Conservation (phyloP, 2,888 invertebrate genomes). For the Harpalus rubripes region DNA sequence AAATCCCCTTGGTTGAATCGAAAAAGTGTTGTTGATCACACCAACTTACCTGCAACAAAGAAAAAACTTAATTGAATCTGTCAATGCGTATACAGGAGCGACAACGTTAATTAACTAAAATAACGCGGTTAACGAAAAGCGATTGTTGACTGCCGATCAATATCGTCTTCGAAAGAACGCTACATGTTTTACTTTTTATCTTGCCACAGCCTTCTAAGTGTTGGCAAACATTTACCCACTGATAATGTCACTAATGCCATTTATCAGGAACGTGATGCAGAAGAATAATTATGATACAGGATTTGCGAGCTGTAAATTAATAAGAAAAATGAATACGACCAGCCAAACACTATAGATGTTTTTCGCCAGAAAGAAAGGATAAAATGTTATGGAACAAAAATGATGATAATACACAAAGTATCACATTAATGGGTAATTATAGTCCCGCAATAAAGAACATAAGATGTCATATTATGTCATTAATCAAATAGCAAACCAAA, state of each 20-base stretch:
- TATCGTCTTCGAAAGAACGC: slow-evolving; percentile 26
- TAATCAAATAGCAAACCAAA: no score
- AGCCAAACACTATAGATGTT: not conserved
- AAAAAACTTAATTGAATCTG: slow-evolving; percentile 66
- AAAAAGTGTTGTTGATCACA: slow-evolving; percentile 1
- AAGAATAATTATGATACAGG: slow-evolving; percentile 6
- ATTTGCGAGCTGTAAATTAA: not conserved
- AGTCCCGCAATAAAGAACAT: not conserved
- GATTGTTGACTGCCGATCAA: slow-evolving; percentile 44
- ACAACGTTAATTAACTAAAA: slow-evolving; percentile 65
- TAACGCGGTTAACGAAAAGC: slow-evolving; percentile 48
- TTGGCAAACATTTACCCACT: slow-evolving; percentile 1
- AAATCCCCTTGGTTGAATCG: not conserved
- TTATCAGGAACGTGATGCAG: not conserved
- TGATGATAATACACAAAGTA: not conserved
- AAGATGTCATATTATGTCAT: no score
- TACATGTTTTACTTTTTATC: slow-evolving; percentile 34
- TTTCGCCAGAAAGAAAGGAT: not conserved
- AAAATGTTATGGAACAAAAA: not conserved
- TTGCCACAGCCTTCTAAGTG: slow-evolving; percentile 10
- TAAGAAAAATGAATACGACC: not conserved
- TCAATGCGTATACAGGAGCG: slow-evolving; percentile 58
- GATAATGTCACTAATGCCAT: not conserved
- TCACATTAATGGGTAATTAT: not conserved
- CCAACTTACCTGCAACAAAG: slow-evolving; percentile 63